Evolutionary conservation across 2,888 invertebrate genomes (phyloP), one percentile per base, ranked within the genome.

Genomic region (Drosophila buzzatii): DNA sequence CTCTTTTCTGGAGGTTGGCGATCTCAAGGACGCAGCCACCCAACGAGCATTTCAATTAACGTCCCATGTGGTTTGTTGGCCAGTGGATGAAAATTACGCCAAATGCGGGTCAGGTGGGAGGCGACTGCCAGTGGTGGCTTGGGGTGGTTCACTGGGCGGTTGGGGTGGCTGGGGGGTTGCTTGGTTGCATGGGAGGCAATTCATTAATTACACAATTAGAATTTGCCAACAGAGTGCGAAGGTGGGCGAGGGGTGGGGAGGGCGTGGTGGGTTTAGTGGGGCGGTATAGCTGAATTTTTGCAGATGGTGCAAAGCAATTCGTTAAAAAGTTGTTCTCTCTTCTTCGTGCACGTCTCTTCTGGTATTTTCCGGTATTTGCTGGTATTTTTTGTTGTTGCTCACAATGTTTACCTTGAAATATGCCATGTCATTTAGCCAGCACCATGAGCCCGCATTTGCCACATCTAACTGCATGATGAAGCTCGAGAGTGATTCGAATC

Each of bases 171-270:
- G 41, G 27, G 27, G 14, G 14, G 10, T 67, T 16, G 27, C 27
- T 14, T 42, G 44, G 12, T 44, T 62, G 58, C 83, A 64, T 57
- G 63, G 60, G 71, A 71, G 70, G 76, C 74, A 81, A 82, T 80
- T 86, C 86, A 89, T 89, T 85, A 85, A 85, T 85, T 89, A 85
- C 81, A 89, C 89, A 85, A 85, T 85, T 85, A 85, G 86, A 89
- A 67, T 63, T 83, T 68, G 78, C 70, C n/a, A 56, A 18, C 27
- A 18, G 12, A 3, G 8, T 8, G 23, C 35, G 35, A 10, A 10
- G 16, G 27, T 7, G 6, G 7, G 37, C 2, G 37, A 3, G 0
- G 5, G 35, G 2, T 20, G 12, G 14, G 9, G 10, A 3, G 2
- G 37, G 5, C 4, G 5, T 14, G 4, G 37, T 31, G 37, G 37